A percentile compares a stretch with the other conserved stretches of the same genome.
phyloP scores from a whole-genome alignment of 2,888 invertebrate species.

The Phasia obesa region DNA sequence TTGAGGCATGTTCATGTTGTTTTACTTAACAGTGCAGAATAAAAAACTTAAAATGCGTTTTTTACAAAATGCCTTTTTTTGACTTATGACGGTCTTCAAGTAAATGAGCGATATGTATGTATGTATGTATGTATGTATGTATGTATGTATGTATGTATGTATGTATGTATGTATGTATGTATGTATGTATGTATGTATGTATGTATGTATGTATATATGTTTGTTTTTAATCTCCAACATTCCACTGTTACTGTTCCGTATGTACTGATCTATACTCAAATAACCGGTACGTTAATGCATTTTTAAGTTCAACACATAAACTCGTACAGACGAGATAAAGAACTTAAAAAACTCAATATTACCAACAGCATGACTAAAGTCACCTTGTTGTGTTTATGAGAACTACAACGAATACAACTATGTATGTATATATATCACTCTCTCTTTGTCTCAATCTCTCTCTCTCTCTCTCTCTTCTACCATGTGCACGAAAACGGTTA shows the following conservation, averaged over 20 bases:
- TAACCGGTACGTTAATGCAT: conserved; percentile 67
- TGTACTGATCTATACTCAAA: conserved; percentile 10
- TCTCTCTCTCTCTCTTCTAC: not conserved
- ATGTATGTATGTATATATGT: too few species aligned
- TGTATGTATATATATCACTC: not conserved
- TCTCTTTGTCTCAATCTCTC: not conserved
- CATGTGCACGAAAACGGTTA: not conserved
- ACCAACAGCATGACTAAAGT: conserved; percentile 55
- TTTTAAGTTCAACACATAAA: conserved; percentile 58
- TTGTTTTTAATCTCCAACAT: not conserved
- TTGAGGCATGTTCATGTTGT: too few species aligned
- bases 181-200: too few species aligned
- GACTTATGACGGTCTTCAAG: too few species aligned
- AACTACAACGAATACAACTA: conserved; percentile 9
- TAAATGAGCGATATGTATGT: too few species aligned
- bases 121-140: too few species aligned
- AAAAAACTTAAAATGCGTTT: too few species aligned
- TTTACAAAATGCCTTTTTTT: too few species aligned
- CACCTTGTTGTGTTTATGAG: conserved; percentile 58
- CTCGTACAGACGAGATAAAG: conserved; percentile 8
- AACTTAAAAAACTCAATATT: conserved; percentile 14
- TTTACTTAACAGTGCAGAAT: too few species aligned
- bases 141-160: too few species aligned
- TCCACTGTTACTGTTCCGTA: conserved; percentile 48
- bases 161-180: too few species aligned